A percentile compares a stretch with the other conserved stretches of the same genome.
Evolutionary conservation across 2,113 vertebrate species (phyloP).

Genomic region (Anas platyrhynchos): DNA sequence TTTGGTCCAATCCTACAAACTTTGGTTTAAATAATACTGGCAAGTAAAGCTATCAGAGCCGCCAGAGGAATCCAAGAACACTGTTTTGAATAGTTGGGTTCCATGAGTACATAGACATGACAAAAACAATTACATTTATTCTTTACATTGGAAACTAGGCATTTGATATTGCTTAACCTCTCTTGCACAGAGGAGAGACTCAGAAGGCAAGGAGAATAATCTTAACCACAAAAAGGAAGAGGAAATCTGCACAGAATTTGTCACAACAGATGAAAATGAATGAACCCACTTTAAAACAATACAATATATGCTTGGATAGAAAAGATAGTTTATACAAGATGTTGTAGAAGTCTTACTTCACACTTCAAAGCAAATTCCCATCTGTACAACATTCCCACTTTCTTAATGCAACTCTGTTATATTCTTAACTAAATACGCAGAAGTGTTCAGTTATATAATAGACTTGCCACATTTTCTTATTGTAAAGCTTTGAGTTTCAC

Average conservation of each 20-base stretch:
- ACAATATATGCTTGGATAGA: not conserved
- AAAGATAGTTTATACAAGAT: not conserved
- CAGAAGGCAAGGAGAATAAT: not conserved
- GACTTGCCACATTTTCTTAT: not conserved
- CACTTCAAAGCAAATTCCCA: not conserved
- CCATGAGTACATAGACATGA: not conserved
- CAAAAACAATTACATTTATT: not conserved
- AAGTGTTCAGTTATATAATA: not conserved
- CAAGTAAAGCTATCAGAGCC: not conserved
- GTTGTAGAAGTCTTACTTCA: not conserved
- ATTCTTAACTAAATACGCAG: not conserved
- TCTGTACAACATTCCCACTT: not conserved
- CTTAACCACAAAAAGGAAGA: not conserved
- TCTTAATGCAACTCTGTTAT: not conserved
- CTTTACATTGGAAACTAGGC: not conserved
- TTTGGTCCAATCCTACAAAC: not conserved
- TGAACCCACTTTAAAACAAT: not conserved
- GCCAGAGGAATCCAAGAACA: not conserved
- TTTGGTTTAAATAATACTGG: not conserved
- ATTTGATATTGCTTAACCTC: not conserved
- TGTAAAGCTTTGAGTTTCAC: not conserved
- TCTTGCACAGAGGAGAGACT: not conserved
- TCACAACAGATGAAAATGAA: not conserved
- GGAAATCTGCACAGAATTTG: not conserved
- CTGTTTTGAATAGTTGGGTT: not conserved